A percentile compares a stretch with the other conserved stretches of the same genome.
Evolutionary conservation across 2,113 vertebrate species (phyloP).

Genomic region (Mesitornis unicolor): DNA sequence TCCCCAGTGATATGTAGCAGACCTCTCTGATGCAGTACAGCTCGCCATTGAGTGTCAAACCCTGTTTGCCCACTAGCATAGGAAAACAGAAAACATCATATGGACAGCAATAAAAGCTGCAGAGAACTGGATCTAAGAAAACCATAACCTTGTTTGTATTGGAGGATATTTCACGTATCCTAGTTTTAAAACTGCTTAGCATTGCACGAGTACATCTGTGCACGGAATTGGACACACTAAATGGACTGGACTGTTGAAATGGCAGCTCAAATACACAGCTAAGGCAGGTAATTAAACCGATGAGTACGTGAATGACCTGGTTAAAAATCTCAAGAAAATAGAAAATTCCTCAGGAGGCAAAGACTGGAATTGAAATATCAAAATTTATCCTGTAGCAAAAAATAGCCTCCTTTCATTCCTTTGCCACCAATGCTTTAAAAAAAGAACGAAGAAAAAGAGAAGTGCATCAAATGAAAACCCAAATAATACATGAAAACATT

Average conservation of each 20-base stretch:
- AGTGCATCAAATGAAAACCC: conserved; percentile 36
- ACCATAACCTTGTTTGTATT: neutral
- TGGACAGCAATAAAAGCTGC: neutral
- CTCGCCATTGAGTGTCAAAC: neutral
- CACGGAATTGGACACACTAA: neutral
- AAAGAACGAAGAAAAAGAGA: conserved; percentile 31
- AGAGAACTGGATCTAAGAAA: neutral
- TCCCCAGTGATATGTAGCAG: neutral
- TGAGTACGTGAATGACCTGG: conserved; percentile 24
- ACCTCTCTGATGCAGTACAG: conserved; percentile 2
- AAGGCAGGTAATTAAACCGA: conserved; percentile 30
- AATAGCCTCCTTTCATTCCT: conserved; percentile 60
- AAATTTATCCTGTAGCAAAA: conserved; percentile 55
- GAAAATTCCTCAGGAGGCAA: conserved; percentile 60
- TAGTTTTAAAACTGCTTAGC: neutral
- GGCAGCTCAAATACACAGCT: neutral
- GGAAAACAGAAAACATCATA: neutral
- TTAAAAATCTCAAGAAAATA: conserved; percentile 50
- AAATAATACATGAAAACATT: conserved; percentile 68
- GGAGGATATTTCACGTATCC: neutral
- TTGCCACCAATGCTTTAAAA: conserved; percentile 43
- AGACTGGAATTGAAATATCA: conserved; percentile 59
- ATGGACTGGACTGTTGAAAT: neutral
- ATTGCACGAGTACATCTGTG: neutral
- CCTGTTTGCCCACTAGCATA: neutral